These are phyloP conservation scores for Coilia nasus DNA, from an alignment of 2,797 vertebrate genomes.

Conservation along the genomic window DNA sequence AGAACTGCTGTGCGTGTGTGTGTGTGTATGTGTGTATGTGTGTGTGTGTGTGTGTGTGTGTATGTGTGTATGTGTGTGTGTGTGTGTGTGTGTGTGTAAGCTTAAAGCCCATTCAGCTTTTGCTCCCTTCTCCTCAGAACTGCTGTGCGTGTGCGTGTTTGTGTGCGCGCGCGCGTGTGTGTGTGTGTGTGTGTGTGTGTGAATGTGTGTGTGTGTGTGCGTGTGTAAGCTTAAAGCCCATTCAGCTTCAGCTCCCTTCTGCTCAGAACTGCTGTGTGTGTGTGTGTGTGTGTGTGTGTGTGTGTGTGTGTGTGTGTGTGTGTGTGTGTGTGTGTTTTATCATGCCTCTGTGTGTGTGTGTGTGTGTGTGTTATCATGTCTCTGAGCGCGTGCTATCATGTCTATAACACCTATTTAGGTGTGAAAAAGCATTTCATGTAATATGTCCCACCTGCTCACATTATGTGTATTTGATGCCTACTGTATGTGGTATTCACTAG, in stretches of 20 bases:
- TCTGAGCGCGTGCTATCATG: not conserved
- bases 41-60: not conserved
- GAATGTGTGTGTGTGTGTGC: not conserved
- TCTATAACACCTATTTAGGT: too few species aligned
- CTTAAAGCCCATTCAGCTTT: too few species aligned
- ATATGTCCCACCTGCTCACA: not conserved
- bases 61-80: not conserved
- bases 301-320: not conserved
- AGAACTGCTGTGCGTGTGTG: too few species aligned
- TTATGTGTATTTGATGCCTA: conserved; percentile 1
- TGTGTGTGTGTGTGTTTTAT: not conserved
- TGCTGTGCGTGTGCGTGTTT: too few species aligned
- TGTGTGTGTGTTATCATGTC: conserved; percentile 18
- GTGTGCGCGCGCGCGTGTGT: not conserved
- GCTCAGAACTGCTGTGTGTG: too few species aligned
- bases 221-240: not conserved
- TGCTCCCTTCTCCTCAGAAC: too few species aligned
- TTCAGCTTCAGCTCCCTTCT: too few species aligned
- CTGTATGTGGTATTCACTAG: too few species aligned
- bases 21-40: not conserved
- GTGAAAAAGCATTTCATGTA: not conserved
- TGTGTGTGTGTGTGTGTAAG: not conserved
- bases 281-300: too few species aligned
- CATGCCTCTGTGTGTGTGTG: not conserved
- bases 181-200: not conserved